Base-by-base conservation (phyloP, 2,113 vertebrate species). In the Menura novaehollandiae region DNA sequence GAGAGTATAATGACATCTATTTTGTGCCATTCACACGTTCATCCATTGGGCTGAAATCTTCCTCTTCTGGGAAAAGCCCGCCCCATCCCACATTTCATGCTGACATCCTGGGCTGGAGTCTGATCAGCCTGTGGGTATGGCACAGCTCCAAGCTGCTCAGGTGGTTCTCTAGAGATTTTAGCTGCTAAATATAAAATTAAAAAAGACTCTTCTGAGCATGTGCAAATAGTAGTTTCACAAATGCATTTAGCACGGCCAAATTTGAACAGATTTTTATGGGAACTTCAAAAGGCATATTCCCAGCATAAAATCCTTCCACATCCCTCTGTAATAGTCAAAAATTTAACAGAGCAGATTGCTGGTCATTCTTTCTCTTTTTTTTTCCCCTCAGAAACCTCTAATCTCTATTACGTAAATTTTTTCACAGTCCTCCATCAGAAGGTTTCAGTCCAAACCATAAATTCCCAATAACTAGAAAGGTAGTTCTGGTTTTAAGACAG, bases 271-370 rank as follows among this genome's bases (percentile, higher is more conserved):
- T 95, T 95, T 94, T 91, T 68, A 27, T 62, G 47, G 73, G 87
- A 92, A 87, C 84, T 92, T 96, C 87, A 84, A 91, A 91, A 94
- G 22, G 68, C 76, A n/a, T 77, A 59, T 91, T 96, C 87, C 68
- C 64, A 46, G 85, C 66, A 67, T 49, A 85, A 95, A 81, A 78
- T 85, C 78, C 74, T 59, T 87, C 69, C 3, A 3, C 64, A 55
- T 55, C 24, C 12, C 37, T 32, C 39, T 71, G n/a, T 85, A 85
- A 78, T 23, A 85, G 52, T 62, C 7, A 81, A 64, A 87, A 78
- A 88, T 41, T 60, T 56, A 93, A 67, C 73, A 67, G 44, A 93
- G 72, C 69, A 91, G 59, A 89, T 89, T 87, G 74, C 55, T 20
- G 4, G 37, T 87, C 73, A 73, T 77, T 87, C 89, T 89, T 89